These are phyloP conservation scores for Platyscapa corneri DNA, from an alignment of 1,140 invertebrate species.

Conservation along the genomic window DNA sequence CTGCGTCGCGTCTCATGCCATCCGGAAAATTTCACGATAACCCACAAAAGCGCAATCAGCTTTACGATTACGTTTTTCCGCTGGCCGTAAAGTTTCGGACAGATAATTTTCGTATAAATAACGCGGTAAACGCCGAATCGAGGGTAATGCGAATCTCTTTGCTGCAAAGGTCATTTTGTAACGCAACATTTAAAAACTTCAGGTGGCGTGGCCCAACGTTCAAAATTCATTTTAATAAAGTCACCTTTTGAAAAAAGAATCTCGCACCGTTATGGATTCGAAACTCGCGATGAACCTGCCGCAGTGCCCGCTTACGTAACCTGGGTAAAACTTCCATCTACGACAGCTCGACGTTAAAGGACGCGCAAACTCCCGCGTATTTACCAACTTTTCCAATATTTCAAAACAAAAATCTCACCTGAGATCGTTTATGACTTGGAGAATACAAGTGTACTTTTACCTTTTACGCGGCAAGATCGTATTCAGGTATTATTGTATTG, in stretches of 20 bases:
- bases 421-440: background rate
- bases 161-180: background rate
- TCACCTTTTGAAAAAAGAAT: too few relatives aligned
- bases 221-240: background rate
- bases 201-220: background rate
- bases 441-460: background rate
- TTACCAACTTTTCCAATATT: constrained; percentile 43
- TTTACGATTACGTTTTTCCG: background rate
- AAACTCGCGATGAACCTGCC: background rate
- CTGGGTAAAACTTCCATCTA: constrained; percentile 26
- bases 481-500: background rate
- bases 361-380: constrained; percentile 25
- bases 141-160: background rate
- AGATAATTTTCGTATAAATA: too few relatives aligned
- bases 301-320: constrained; percentile 36
- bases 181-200: background rate
- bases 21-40: background rate
- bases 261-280: background rate
- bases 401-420: constrained; percentile 25
- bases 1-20: too few relatives aligned
- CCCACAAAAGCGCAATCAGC: background rate
- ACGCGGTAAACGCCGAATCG: too few relatives aligned
- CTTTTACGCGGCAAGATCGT: background rate
- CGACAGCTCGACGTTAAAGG: background rate
- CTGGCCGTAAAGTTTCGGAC: too few relatives aligned